These are phyloP conservation scores for Phengaris alcon DNA, from an alignment of 2,888 invertebrate genomes.

Conservation along the genomic window DNA sequence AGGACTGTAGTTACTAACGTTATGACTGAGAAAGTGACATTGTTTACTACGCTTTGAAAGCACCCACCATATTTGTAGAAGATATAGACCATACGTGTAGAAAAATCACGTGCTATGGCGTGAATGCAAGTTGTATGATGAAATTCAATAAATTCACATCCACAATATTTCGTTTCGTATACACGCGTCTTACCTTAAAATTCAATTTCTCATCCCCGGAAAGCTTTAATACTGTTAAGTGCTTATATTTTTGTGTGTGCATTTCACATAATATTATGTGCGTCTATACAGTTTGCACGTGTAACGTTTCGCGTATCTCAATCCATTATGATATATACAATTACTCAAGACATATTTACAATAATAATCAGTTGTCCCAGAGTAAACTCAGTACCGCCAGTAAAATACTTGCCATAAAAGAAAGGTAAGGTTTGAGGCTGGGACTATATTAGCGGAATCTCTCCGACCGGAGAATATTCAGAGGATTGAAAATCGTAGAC, in stretches of 20 bases:
- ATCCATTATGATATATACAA: conserved; percentile 6
- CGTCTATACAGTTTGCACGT: conserved; percentile 23
- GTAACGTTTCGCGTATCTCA: neutral
- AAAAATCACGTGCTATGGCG: neutral
- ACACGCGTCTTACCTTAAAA: conserved; percentile 39
- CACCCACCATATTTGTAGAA: neutral
- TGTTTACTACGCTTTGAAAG: neutral
- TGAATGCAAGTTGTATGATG: conserved; percentile 6
- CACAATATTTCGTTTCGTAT: conserved; percentile 25
- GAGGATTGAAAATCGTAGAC: no score
- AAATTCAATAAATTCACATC: conserved; percentile 15
- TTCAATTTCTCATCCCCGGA: conserved; percentile 37
- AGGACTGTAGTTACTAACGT: neutral
- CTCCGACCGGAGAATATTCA: neutral
- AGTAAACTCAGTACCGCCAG: neutral
- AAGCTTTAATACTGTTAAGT: conserved; percentile 47
- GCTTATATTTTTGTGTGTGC: conserved; percentile 38
- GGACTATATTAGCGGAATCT: neutral
- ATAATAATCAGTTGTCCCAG: neutral
- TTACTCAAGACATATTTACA: neutral
- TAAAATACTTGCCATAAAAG: neutral
- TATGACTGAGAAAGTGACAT: neutral
- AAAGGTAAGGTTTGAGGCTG: neutral
- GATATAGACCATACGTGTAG: neutral
- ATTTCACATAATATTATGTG: conserved; percentile 35